Conservation (phyloP, 2,113 vertebrate genomes). For the Cephalopholis sonnerati region DNA sequence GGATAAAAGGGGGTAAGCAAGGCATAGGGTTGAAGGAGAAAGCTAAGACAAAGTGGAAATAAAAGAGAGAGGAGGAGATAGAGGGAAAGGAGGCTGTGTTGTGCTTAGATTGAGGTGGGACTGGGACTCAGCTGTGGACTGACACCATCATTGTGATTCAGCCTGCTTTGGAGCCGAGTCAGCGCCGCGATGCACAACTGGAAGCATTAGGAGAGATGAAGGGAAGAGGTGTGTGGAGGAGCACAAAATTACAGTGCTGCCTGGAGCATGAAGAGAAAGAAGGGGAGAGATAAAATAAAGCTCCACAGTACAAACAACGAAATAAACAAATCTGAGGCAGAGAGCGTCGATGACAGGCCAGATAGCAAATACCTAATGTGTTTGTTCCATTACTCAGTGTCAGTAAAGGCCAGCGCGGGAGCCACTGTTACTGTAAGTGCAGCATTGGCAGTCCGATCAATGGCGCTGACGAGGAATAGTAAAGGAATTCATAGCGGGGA, state of each 20-base stretch:
- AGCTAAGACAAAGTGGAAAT: constrained; percentile 50
- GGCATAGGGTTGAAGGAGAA: constrained; percentile 31
- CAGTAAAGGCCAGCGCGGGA: constrained; percentile 54
- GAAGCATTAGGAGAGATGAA: constrained; percentile 70
- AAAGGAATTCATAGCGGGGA: constrained; percentile 57
- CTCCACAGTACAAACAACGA: constrained; percentile 60
- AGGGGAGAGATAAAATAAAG: constrained; percentile 38
- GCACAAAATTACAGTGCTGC: constrained; percentile 64
- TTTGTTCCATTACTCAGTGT: constrained; percentile 73
- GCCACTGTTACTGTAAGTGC: constrained; percentile 74
- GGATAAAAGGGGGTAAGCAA: constrained; percentile 5
- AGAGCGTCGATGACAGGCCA: constrained; percentile 50
- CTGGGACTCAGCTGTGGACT: constrained; percentile 60
- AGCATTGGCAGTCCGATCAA: constrained; percentile 76
- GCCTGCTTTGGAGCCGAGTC: constrained; percentile 62
- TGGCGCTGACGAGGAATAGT: constrained; percentile 62
- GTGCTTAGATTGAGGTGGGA: constrained; percentile 69
- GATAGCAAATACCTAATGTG: constrained; percentile 68
- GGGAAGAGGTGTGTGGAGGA: constrained; percentile 64
- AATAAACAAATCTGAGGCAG: constrained; percentile 60
- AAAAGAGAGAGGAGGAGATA: constrained; percentile 25
- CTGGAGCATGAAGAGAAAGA: constrained; percentile 25
- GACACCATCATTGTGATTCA: constrained; percentile 70
- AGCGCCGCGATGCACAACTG: constrained; percentile 58
- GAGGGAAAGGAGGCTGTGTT: constrained; percentile 27